These are phyloP conservation scores for Drosophila prolongata DNA, from an alignment of 2,888 invertebrate genomes.

Conservation along the genomic window DNA sequence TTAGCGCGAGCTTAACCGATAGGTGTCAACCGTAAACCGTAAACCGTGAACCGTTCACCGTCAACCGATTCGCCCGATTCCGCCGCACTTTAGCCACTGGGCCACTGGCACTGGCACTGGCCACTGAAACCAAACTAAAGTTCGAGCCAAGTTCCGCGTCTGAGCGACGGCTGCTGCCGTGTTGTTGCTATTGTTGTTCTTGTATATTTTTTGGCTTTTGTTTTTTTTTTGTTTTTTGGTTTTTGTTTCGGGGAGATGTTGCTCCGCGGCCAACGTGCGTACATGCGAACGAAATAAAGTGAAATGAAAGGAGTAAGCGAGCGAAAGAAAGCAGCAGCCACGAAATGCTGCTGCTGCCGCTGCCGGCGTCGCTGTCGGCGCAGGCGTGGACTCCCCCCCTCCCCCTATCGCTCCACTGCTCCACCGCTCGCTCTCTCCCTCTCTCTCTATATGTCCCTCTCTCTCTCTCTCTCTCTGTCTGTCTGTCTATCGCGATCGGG, in stretches of 20 bases:
- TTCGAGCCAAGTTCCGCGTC: conserved; percentile 14
- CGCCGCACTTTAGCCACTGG: conserved; percentile 9
- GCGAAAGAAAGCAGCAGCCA: conserved; percentile 84
- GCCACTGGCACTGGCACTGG: conserved; percentile 5
- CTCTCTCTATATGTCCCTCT: conserved; percentile 1
- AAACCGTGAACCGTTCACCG: background rate
- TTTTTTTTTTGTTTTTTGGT: conserved; percentile 34
- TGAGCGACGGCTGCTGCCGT: conserved; percentile 11
- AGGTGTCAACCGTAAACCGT: background rate
- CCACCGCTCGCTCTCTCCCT: conserved; percentile 8
- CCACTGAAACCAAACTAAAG: conserved; percentile 9
- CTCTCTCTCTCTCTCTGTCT: conserved; percentile 15
- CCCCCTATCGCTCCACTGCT: background rate
- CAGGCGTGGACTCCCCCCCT: conserved; percentile 36
- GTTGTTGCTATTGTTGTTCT: background rate
- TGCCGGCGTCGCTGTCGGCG: conserved; percentile 37
- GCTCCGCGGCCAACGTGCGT: conserved; percentile 84
- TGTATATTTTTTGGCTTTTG: conserved; percentile 37
- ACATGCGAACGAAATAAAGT: conserved; percentile 85
- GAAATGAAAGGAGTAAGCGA: conserved; percentile 85
- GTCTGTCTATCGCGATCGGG: conserved; percentile 43
- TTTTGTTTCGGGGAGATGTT: conserved; percentile 53
- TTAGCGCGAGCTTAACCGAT: background rate
- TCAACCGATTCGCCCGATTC: conserved; percentile 7
- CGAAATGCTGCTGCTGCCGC: conserved; percentile 46